Percentiles rank a stretch among this genome's conserved stretches.
Evolutionary conservation across 2,113 vertebrate species (phyloP).

Genomic region (Oriolus oriolus): DNA sequence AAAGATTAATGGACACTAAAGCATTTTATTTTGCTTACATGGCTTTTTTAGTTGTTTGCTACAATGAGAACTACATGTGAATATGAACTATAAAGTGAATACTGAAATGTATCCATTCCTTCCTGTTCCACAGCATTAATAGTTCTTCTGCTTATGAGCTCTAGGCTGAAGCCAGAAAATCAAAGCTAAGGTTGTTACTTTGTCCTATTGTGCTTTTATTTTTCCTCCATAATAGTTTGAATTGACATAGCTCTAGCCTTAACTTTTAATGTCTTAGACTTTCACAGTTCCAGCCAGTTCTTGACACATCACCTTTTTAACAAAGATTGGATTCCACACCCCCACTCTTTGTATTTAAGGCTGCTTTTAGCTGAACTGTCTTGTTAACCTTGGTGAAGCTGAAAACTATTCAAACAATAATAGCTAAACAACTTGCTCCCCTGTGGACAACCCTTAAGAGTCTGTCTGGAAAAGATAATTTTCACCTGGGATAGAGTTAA

Average conservation of each 20-base stretch:
- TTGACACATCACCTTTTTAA: background rate
- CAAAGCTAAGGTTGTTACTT: background rate
- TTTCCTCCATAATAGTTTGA: background rate
- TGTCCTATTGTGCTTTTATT: background rate
- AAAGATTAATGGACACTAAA: background rate
- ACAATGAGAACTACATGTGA: background rate
- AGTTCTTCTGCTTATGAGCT: background rate
- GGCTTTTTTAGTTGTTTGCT: background rate
- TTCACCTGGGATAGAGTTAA: background rate
- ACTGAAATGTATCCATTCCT: background rate
- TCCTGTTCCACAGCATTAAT: background rate
- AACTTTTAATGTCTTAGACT: background rate
- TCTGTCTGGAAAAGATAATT: slow-evolving; percentile 37
- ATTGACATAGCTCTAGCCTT: background rate
- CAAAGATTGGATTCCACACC: background rate
- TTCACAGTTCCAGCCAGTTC: background rate
- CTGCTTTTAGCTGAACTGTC: slow-evolving; percentile 57
- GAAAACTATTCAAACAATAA: slow-evolving; percentile 38
- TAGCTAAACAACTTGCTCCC: background rate
- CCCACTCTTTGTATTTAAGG: background rate
- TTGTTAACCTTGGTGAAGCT: slow-evolving; percentile 43
- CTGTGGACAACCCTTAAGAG: background rate
- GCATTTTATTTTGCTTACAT: background rate
- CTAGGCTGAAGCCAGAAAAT: background rate
- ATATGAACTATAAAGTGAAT: background rate